These are phyloP conservation scores for Drosophila pectinifera DNA, from an alignment of 1,140 invertebrate species.

Conservation along the genomic window DNA sequence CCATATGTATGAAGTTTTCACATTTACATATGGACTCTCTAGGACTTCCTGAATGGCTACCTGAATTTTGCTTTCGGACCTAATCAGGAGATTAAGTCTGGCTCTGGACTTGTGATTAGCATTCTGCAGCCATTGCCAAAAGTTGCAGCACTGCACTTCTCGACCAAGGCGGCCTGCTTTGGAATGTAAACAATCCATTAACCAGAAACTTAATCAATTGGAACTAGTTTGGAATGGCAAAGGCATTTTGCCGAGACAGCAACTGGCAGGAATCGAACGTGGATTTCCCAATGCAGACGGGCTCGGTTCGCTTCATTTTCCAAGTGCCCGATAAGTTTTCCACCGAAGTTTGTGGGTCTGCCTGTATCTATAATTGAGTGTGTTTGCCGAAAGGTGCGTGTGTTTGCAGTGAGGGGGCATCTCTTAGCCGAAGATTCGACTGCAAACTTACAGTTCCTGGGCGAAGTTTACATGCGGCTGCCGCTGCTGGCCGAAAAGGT, in stretches of 20 bases:
- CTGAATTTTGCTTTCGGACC: constrained; percentile 3
- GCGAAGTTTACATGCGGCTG: constrained; percentile 44
- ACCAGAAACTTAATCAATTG: constrained; percentile 83
- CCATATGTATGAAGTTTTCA: background rate
- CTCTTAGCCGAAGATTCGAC: constrained; percentile 63
- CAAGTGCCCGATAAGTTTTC: constrained; percentile 58
- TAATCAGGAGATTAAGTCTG: constrained; percentile 33
- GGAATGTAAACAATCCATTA: constrained; percentile 81
- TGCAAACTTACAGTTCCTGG: constrained; percentile 36
- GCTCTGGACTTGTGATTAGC: constrained; percentile 46
- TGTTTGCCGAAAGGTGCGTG: constrained; percentile 58
- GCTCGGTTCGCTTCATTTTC: constrained; percentile 54
- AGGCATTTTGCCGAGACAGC: constrained; percentile 71
- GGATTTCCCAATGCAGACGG: constrained; percentile 24
- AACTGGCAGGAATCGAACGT: constrained; percentile 54
- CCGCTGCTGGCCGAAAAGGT: constrained; percentile 50
- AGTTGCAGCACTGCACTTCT: constrained; percentile 43
- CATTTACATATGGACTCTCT: constrained; percentile 3
- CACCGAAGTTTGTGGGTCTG: constrained; percentile 29
- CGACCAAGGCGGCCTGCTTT: constrained; percentile 39
- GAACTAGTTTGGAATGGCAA: constrained; percentile 77
- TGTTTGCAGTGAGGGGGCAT: constrained; percentile 41
- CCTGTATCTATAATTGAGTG: constrained; percentile 59
- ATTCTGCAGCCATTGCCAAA: constrained; percentile 28
- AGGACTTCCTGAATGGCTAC: background rate